Evolutionary conservation across 2,888 invertebrate species (phyloP), one percentile per base, ranked within the genome.

Genomic region (Amiota mariae): DNA sequence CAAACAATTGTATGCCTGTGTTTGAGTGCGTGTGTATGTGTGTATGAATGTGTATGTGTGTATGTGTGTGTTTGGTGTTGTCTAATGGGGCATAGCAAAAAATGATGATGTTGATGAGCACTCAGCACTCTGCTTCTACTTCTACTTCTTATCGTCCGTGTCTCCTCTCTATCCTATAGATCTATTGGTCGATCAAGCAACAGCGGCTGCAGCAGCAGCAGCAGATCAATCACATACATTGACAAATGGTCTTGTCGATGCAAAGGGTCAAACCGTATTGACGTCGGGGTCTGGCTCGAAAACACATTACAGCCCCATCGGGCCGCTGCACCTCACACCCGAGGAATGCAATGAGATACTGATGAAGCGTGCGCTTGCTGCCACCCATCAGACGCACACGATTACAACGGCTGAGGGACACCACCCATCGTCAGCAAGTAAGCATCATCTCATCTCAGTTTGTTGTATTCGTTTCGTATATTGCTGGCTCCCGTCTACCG

Each of bases 311-410:
- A 93, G 94, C 76, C 94, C 94, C 4, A 90, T 94, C 71, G 94
- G 94, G 64, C 94, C 94, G 9, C 91, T 94, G 77, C 94, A 94
- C 86, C 90, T 94, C 18, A 94, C 94, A 0, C 93, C 94, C 1
- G 94, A 94, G 88, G 94, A 94, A 91, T 94, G 94, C 90, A 94
- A 94, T 89, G 94, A 94, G 89, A 94, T 94, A 77, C 90, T 94
- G 79, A 94, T 94, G 93, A 94, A 94, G 86, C 90, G 94, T 78
- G 94, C 94, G 1, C 91, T 94, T 0, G 94, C 94, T 79, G 92
- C 92, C 54, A 93, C 94, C 2, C 93, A 90, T 81, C 92, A 89
- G 84, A 89, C 89, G 78, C 90, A 90, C 81, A 89, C 90, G 76
- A 86, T 89, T 78, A 88, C 89, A 64, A 87, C 89, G 74, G 82